A percentile compares a stretch with the other conserved stretches of the same genome.
Conservation (phyloP, 2,888 invertebrate species). For the Phyto melanocephala region DNA sequence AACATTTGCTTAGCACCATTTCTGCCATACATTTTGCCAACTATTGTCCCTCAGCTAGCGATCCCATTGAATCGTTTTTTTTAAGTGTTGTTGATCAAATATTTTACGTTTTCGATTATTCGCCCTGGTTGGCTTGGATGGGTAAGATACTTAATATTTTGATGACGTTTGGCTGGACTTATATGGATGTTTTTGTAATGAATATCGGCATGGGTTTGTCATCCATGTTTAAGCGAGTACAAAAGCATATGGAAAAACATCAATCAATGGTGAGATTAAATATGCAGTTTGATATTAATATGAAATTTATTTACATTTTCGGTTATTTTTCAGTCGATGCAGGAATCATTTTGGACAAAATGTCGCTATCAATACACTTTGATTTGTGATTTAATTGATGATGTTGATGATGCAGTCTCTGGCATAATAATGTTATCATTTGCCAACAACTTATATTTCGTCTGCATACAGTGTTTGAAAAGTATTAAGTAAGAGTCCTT, state of each 20-base stretch:
- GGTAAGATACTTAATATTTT: constrained; percentile 80
- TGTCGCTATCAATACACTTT: constrained; percentile 80
- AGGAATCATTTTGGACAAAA: constrained; percentile 79
- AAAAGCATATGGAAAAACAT: constrained; percentile 78
- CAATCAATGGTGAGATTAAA: constrained; percentile 77
- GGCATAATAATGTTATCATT: constrained; percentile 80
- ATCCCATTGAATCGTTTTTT: constrained; percentile 75
- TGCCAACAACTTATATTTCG: constrained; percentile 81
- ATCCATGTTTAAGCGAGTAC: constrained; percentile 83
- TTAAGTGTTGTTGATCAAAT: constrained; percentile 68
- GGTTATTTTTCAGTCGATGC: constrained; percentile 66
- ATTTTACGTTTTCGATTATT: constrained; percentile 72
- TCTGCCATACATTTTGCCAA: constrained; percentile 73
- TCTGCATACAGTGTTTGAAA: constrained; percentile 81
- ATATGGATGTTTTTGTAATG: constrained; percentile 86
- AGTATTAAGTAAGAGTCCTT: constrained; percentile 78
- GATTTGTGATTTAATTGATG: constrained; percentile 79
- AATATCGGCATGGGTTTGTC: constrained; percentile 84
- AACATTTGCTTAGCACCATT: constrained; percentile 76
- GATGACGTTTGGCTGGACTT: constrained; percentile 86
- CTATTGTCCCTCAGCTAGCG: constrained; percentile 70
- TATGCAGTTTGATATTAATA: background rate
- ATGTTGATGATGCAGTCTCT: constrained; percentile 80
- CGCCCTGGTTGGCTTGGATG: constrained; percentile 72
- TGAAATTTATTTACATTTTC: background rate